These are phyloP conservation scores for Pecten maximus DNA, from an alignment of 2,888 invertebrate species.

Conservation along the genomic window DNA sequence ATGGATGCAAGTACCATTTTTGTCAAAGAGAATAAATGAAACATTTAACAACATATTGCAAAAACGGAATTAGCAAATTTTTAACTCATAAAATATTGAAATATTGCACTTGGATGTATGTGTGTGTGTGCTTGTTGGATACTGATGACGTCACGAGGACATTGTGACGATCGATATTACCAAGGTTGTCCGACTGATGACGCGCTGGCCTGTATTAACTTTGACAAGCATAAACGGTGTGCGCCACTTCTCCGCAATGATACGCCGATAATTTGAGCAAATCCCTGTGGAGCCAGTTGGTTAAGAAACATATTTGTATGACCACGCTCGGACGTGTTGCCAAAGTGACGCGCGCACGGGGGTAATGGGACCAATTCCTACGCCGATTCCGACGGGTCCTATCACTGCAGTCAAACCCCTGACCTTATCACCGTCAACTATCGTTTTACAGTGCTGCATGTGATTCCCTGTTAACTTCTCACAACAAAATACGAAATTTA, in stretches of 20 bases:
- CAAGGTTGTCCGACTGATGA: background rate
- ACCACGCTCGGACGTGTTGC: constrained; percentile 44
- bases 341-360: constrained; percentile 49
- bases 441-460: background rate
- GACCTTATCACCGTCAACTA: constrained; percentile 20
- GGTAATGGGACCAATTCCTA: constrained; percentile 46
- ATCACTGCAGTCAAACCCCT: background rate
- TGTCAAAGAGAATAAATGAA: no score
- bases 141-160: background rate
- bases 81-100: no score
- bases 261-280: constrained; percentile 49
- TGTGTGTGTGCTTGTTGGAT: background rate
- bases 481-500: background rate
- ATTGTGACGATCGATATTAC: background rate
- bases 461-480: background rate
- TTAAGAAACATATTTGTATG: constrained; percentile 48
- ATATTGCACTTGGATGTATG: no score
- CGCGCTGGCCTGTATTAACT: constrained; percentile 5
- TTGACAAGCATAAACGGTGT: constrained; percentile 50
- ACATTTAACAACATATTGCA: background rate
- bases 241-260: constrained; percentile 42
- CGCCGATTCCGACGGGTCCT: constrained; percentile 1
- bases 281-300: constrained; percentile 38
- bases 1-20: no score
- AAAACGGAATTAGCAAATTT: background rate